Evolutionary conservation across 2,113 vertebrate species (phyloP), one percentile per base, ranked within the genome.

Genomic region (Condylura cristata): DNA sequence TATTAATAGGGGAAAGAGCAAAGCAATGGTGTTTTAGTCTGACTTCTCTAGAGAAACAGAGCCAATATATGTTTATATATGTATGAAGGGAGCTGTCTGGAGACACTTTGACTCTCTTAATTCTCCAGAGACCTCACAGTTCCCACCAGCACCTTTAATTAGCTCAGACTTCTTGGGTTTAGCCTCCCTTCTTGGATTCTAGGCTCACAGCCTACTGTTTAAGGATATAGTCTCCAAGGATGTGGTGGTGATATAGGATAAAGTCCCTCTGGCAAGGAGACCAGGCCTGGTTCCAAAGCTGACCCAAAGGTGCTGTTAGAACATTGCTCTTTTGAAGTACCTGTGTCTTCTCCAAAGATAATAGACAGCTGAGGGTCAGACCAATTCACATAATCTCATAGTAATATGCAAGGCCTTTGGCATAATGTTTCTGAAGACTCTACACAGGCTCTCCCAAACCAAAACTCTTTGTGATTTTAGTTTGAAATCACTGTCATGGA

Each of bases 141-240:
- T 87, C 71, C 74, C 58, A 80, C n/a, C 9, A 71, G 30, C 6
- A 70, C 44, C 58, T 95, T 94, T 91, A 94, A 93, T 65, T 60
- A 91, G 83, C 53, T 71, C 1, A 4, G 26, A n/a, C 37, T 91
- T 53, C 61, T 80, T 82, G 61, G 72, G 26, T 16, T 88, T 11
- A 6, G 37, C 70, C 44, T 82, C 56, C 20, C 26, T 66, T 89
- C 16, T 80, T 89, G 58, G 68, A 63, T 75, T 82, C 46, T 66
- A 71, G 63, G 11, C 8, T 86, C 41, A 41, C 1, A 34, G 58
- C 28, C n/a, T 86, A 11, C 70, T 8, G 13, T 90, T 89, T 93
- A 84, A 96, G 90, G 44, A 60, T 8, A 65, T 18, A 16, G 26
- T 60, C 60, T 60, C 39, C 60, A 93, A 91, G 70, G 58, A 66